phyloP scores from a whole-genome alignment of 2,113 vertebrate genomes.

The Nyctibius bracteatus region DNA sequence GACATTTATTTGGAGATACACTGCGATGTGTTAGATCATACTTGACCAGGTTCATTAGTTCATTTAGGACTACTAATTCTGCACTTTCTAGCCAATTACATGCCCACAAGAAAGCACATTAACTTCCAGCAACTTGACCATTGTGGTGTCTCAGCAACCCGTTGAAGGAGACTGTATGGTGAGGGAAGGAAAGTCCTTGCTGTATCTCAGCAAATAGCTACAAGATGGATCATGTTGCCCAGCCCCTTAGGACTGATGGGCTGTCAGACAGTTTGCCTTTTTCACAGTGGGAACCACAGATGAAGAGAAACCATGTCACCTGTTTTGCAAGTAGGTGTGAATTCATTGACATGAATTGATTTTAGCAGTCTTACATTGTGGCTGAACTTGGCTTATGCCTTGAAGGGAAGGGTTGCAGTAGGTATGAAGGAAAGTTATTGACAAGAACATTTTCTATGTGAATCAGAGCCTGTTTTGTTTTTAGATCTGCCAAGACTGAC shows the following conservation, averaged over 20 bases:
- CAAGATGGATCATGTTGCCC: neutral
- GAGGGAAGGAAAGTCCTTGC: neutral
- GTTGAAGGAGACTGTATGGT: neutral
- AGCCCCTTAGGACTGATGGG: neutral
- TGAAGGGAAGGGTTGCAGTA: neutral
- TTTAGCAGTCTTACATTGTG: neutral
- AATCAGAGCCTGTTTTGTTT: neutral
- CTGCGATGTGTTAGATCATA: neutral
- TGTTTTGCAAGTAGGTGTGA: neutral
- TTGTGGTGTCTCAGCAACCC: neutral
- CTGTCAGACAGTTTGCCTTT: neutral
- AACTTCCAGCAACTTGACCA: neutral
- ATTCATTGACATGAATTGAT: neutral
- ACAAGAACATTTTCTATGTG: neutral
- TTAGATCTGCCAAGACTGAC: neutral
- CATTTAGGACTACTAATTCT: neutral
- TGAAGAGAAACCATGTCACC: neutral
- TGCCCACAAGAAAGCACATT: neutral
- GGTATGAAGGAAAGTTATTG: neutral
- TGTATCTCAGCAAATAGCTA: neutral
- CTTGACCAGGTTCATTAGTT: neutral
- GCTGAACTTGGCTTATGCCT: neutral
- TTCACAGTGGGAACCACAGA: neutral
- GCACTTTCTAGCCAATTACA: neutral
- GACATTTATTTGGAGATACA: neutral